Conservation (phyloP, 2,797 vertebrate genomes). For the Catostomus latipinnis region DNA sequence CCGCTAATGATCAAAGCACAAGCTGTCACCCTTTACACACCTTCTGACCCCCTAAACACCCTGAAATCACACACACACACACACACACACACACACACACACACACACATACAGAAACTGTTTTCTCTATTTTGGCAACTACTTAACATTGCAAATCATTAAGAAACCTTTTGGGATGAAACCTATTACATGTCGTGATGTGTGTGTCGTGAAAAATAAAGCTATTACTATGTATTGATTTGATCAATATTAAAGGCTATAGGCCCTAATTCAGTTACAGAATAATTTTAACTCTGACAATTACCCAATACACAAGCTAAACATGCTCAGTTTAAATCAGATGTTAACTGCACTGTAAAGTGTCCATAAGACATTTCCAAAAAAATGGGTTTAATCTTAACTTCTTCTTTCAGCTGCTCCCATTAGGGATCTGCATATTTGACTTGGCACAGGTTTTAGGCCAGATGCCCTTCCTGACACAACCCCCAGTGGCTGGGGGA, state of each 20-base stretch:
- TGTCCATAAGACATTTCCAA: no score
- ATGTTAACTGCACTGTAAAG: no score
- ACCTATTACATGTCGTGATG: neutral
- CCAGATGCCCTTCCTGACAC: no score
- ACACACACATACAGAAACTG: no score
- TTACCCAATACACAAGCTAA: neutral
- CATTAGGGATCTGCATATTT: no score
- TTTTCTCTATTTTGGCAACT: no score
- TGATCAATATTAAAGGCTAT: neutral
- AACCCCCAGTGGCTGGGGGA: no score
- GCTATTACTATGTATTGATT: neutral
- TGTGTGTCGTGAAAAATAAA: neutral
- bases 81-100: constrained; percentile 23
- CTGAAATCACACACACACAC: constrained; percentile 34
- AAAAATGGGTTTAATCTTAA: no score
- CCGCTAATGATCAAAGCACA: constrained; percentile 58
- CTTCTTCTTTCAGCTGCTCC: no score
- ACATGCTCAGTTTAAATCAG: no score
- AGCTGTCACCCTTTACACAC: constrained; percentile 44
- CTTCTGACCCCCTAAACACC: constrained; percentile 43
- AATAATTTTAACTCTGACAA: neutral
- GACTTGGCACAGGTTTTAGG: no score
- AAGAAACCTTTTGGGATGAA: neutral
- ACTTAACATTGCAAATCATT: constrained; percentile 10
- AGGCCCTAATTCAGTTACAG: neutral